Evolutionary conservation across 2,113 vertebrate genomes (phyloP).

Genomic region (Ranitomeya variabilis): DNA sequence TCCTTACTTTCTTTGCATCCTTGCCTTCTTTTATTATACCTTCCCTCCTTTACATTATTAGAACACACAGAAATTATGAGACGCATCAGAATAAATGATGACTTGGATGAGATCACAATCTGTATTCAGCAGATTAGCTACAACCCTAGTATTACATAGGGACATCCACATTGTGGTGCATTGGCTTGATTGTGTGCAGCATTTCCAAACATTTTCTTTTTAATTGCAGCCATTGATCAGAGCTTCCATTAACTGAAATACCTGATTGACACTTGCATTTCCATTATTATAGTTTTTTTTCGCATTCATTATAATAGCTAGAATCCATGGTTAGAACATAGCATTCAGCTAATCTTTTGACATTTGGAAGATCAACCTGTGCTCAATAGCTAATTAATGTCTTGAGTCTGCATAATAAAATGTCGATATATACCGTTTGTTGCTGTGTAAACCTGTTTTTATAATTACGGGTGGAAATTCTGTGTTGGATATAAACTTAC

Average conservation of each 20-base stretch:
- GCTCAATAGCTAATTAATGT: conserved; percentile 38
- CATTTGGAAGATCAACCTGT: conserved; percentile 17
- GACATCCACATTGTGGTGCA: neutral
- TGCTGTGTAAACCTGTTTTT: neutral
- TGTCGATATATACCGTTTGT: neutral
- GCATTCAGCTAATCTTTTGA: conserved; percentile 13
- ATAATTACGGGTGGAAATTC: neutral
- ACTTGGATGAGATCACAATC: no score
- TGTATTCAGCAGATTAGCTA: no score
- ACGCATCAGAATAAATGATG: no score
- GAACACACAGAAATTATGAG: no score
- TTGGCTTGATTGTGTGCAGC: neutral
- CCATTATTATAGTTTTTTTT: neutral
- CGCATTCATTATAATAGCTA: neutral
- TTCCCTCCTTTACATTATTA: no score
- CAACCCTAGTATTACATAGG: neutral
- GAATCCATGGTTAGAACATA: neutral
- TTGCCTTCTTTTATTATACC: no score
- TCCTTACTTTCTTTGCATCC: no score
- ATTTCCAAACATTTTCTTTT: neutral
- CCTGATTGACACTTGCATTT: neutral
- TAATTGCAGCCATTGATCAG: neutral
- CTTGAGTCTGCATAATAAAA: neutral
- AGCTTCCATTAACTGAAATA: neutral
- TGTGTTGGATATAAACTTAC: neutral